Evolutionary conservation across 2,113 vertebrate genomes (phyloP).

Genomic region (Grus americana): DNA sequence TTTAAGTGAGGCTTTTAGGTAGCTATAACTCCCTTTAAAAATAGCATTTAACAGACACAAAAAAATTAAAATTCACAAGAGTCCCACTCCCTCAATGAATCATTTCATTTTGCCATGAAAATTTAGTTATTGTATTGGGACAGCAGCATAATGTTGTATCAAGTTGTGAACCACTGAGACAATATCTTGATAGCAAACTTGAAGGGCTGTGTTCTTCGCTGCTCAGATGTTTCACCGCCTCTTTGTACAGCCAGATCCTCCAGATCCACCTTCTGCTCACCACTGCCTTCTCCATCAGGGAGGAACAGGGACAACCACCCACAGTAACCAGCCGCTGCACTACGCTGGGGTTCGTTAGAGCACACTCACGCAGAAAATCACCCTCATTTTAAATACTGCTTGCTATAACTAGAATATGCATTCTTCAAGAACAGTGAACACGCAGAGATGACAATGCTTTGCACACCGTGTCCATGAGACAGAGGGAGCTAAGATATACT

Average conservation of each 20-base stretch:
- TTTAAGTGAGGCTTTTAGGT: neutral
- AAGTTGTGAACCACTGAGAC: neutral
- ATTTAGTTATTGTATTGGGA: neutral
- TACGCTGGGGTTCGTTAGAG: accelerated
- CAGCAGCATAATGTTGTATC: neutral
- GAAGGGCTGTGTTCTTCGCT: neutral
- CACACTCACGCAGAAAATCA: neutral
- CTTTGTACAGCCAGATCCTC: neutral
- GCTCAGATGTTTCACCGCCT: neutral
- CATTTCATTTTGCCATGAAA: neutral
- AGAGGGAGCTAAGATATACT: neutral
- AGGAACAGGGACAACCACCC: neutral
- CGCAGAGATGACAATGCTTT: accelerated
- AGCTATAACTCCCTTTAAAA: neutral
- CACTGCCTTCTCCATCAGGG: neutral
- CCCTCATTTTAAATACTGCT: neutral
- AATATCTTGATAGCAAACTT: neutral
- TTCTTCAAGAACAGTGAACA: neutral
- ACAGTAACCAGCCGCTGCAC: neutral
- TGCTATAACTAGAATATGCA: accelerated
- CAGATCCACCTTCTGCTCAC: neutral
- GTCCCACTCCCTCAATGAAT: neutral
- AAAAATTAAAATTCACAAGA: neutral
- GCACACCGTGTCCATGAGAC: accelerated
- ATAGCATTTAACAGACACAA: neutral